Evolutionary conservation across 2,113 vertebrate genomes (phyloP).

Genomic region (Brachyistius frenatus): DNA sequence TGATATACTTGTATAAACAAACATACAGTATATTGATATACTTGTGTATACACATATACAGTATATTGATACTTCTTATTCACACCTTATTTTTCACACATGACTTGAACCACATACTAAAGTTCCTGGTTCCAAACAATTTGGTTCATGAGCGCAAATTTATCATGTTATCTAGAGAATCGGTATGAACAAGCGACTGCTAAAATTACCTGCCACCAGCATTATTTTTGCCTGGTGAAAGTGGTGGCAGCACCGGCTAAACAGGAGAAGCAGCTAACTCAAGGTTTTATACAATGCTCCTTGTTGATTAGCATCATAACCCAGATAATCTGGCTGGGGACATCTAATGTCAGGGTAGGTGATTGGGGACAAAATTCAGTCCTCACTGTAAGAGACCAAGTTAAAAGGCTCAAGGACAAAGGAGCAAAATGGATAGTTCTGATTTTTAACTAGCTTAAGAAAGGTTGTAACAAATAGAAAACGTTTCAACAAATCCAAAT

Average conservation of each 20-base stretch:
- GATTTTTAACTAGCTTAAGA: no score
- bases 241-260: neutral
- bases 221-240: neutral
- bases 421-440: no score
- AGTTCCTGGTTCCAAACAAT: neutral
- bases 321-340: neutral
- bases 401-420: no score
- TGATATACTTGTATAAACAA: no score
- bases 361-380: no score
- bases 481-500: no score
- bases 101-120: neutral
- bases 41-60: no score
- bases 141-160: neutral
- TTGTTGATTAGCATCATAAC: neutral
- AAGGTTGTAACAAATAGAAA: no score
- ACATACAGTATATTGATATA: no score
- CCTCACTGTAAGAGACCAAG: no score
- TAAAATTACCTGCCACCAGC: neutral
- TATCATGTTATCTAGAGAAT: neutral
- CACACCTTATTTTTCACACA: neutral
- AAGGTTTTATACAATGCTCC: neutral
- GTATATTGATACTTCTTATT: neutral
- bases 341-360: neutral
- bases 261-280: neutral
- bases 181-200: neutral